These are phyloP conservation scores for Oscheius sp. DNA, from an alignment of 2,888 invertebrate genomes.

Conservation along the genomic window DNA sequence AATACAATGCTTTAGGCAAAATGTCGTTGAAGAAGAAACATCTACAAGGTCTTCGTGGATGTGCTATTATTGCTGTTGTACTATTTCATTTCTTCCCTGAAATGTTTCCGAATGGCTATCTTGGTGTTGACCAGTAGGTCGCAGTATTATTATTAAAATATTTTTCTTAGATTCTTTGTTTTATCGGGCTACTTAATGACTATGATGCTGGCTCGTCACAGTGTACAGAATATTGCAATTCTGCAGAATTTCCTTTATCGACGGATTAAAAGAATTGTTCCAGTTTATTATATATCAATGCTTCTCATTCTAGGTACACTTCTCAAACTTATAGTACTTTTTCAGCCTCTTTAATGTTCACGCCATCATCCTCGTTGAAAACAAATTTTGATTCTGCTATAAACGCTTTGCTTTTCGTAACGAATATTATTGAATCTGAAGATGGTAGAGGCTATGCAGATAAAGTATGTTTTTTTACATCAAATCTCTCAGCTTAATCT, in stretches of 20 bases:
- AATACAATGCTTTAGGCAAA: too few relatives aligned
- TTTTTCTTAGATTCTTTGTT: constrained; percentile 10
- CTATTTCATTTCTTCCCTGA: too few relatives aligned
- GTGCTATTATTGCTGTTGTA: too few relatives aligned
- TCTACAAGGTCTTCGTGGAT: too few relatives aligned
- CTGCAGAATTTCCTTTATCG: constrained; percentile 9
- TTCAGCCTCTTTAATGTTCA: not conserved
- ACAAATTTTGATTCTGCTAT: not conserved
- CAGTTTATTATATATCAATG: constrained; percentile 4
- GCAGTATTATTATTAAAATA: too few relatives aligned
- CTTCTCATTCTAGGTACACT: not conserved
- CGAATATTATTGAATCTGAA: not conserved
- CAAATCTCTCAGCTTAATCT: too few relatives aligned
- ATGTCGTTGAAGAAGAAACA: too few relatives aligned
- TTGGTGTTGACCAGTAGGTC: too few relatives aligned
- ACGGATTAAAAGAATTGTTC: constrained; percentile 14
- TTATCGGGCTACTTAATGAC: constrained; percentile 23
- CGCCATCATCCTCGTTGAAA: not conserved
- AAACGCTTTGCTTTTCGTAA: not conserved
- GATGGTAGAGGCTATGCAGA: constrained; percentile 7
- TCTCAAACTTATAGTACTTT: not conserved
- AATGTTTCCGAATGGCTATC: too few relatives aligned
- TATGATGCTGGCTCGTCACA: constrained; percentile 9
- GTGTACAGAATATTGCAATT: not conserved
- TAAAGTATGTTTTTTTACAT: too few relatives aligned